Evolutionary conservation across 2,113 vertebrate species (phyloP), one percentile per base, ranked within the genome.

Genomic region (Nerophis ophidion): DNA sequence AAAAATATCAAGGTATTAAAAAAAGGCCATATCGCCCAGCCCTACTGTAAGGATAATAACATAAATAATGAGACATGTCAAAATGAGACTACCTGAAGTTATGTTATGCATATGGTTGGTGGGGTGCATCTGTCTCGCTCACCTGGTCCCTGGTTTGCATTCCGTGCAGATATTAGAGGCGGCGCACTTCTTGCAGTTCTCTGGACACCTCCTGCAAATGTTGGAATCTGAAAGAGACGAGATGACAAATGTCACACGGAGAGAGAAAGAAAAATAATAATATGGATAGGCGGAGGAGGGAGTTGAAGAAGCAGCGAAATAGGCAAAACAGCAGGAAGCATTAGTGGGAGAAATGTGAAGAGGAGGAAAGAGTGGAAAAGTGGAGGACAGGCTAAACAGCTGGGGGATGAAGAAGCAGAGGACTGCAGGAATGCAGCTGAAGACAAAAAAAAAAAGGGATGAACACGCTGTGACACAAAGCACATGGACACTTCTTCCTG

Each of bases 81-180:
- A 26, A 26, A 26, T 9, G 7, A 40, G 38, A 9, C 38, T 8
- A 40, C 38, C 4, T 8, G 6, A 40, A 40, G 7, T 8, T 40
- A 9, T 40, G 12, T 44, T 44, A 9, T 44, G 11, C 40, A 44
- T 5, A 10, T 42, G 40, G 8, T 42, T 9, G 10, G 40, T 38
- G 40, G 40, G 38, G 40, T 42, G 40, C 40, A 42, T 42, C 11
- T 4, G 5, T 16, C 15, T 42, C 56, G 52, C 68, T 93, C 90
- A 98, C 97, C 95, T 99, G 84, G 92, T 87, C 38, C 94, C 93
- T 34, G 90, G 91, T 84, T 88, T 95, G 88, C 97, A 99, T 86
- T 98, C 96, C 34, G 91, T 95, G 82, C 97, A 99, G 77, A 91
- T 87, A 61, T 87, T 93, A 49, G 87, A 90, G 75, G 91, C 82